Evolutionary conservation across 1,140 invertebrate genomes (phyloP), one percentile per base, ranked within the genome.

Genomic region (Aphelinus certus): DNA sequence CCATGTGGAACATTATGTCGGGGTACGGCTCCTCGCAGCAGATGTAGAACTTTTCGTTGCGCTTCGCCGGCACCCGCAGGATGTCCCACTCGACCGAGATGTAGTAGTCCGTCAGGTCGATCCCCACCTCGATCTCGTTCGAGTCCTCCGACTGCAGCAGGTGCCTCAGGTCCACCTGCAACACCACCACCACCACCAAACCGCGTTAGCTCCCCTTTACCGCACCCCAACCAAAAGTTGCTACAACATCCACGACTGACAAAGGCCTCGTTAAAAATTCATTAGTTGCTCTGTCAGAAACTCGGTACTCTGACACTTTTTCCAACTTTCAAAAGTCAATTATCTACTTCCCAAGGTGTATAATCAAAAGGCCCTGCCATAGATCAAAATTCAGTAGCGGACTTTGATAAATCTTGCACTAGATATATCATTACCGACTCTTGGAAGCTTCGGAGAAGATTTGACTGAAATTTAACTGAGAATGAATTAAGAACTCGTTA

Each of bases 11-110:
- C 77, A 97, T 97, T 82, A 99, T 98, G 88, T 99, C 96, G 64
- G 95, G 94, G 85, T 96, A 98, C 47, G 95, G 95, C 86, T 96
- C 95, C 83, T 95, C 93, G 86, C 95, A 96, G 86, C 95, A 96
- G 80, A 92, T 94, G 89, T 97, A 97, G 86, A 94, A 96, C 83
- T 95, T 95, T 81, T 96, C 95, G 83, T 96, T 95, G 75, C 95
- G 90, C 69, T 92, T 91, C 4, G 95, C 95, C 72, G 95, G 95
- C 79, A 97, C 95, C 72, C 91, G 90, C 92, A 98, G 93, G 79
- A 98, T 96, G 88, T 98, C 97, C 97, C 97, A 99, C 89, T 99
- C 97, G 43, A 98, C 96, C 81, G 95, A 97, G 83, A 97, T 95
- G 90, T 97, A 98, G 85, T 97, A 98, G 84, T 97, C 96, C 82